Conservation (phyloP, 2,113 vertebrate species). For the Haemorhous mexicanus region DNA sequence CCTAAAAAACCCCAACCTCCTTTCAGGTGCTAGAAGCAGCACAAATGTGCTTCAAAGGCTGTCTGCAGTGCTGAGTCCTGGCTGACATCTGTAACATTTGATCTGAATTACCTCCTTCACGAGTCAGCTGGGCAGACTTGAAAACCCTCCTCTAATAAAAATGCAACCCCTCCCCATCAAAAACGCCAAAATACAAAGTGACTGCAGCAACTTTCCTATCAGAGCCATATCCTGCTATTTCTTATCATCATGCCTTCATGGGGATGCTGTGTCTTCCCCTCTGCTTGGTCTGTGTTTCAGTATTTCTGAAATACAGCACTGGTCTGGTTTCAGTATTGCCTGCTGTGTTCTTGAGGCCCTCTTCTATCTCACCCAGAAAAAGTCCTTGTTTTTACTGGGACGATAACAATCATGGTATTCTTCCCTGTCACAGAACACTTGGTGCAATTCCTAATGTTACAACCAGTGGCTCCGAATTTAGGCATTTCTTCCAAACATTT, state of each 20-base stretch:
- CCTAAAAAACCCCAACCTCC: not conserved
- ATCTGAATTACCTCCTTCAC: not conserved
- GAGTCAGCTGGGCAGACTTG: not conserved
- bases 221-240: not conserved
- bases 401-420: not conserved
- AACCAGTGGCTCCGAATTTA: not conserved
- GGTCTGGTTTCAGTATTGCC: not conserved
- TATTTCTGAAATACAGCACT: not conserved
- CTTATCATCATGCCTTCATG: not conserved
- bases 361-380: not conserved
- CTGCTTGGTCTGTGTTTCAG: not conserved
- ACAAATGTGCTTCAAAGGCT: not conserved
- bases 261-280: not conserved
- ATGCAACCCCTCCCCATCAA: not conserved
- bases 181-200: not conserved
- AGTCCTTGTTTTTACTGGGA: not conserved
- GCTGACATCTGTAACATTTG: not conserved
- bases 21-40: not conserved
- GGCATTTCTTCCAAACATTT: not conserved
- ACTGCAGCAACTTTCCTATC: not conserved
- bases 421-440: not conserved
- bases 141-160: not conserved
- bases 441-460: not conserved
- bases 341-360: not conserved
- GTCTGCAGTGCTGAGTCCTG: not conserved